phyloP scores from a whole-genome alignment of 2,888 invertebrate genomes.

The Gibbula magus region DNA sequence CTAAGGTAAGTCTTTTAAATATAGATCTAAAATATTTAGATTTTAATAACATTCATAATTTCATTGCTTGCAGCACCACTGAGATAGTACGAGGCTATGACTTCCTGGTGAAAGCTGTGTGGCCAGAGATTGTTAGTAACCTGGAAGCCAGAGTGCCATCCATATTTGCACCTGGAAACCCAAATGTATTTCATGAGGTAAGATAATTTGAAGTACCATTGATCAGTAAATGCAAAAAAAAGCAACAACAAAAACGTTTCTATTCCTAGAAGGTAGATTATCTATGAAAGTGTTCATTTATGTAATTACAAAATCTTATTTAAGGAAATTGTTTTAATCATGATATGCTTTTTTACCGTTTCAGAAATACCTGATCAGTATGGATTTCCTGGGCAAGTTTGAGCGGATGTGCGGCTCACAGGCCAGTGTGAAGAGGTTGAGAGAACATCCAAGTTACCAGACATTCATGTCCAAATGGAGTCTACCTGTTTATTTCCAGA shows the following conservation, averaged over 20 bases:
- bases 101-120: conserved; percentile 90
- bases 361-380: conserved; percentile 85
- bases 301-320: background rate
- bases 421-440: conserved; percentile 80
- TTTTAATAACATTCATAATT: too few relatives aligned
- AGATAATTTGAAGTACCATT: conserved; percentile 26
- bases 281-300: background rate
- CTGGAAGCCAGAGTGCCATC: conserved; percentile 82
- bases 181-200: conserved; percentile 86
- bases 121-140: conserved; percentile 84
- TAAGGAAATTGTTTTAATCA: background rate
- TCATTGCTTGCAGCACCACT: conserved; percentile 52
- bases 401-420: conserved; percentile 81
- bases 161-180: conserved; percentile 94
- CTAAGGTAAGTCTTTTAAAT: too few relatives aligned
- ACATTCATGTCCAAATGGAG: conserved; percentile 92
- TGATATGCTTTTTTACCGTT: conserved; percentile 25
- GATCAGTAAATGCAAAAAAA: background rate
- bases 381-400: conserved; percentile 84
- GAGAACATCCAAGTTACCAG: conserved; percentile 83
- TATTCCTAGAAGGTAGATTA: background rate
- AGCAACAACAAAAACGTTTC: background rate
- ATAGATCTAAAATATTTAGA: too few relatives aligned
- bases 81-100: conserved; percentile 81
- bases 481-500: conserved; percentile 96